Conservation (phyloP, 2,113 vertebrate genomes). For the Erythrocercus mccallii region DNA sequence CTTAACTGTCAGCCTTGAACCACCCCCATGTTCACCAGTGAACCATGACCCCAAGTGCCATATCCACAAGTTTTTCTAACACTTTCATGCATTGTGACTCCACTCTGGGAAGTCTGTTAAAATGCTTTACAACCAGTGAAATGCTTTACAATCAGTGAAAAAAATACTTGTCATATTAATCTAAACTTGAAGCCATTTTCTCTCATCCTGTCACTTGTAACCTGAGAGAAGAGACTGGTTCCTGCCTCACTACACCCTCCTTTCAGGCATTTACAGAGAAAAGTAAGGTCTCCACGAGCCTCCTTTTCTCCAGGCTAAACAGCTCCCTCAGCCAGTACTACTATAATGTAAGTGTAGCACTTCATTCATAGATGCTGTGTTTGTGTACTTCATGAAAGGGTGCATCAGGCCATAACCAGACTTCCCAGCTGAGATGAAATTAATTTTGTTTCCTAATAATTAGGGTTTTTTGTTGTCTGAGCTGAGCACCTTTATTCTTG, state of each 20-base stretch:
- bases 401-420: accelerated
- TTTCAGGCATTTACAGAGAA: not conserved
- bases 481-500: not conserved
- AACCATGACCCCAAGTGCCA: not conserved
- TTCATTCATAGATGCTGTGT: not conserved
- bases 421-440: not conserved
- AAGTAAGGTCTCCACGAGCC: accelerated
- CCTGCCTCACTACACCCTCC: not conserved
- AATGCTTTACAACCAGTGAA: not conserved
- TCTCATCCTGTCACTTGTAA: not conserved
- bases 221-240: not conserved
- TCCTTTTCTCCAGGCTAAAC: not conserved
- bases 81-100: not conserved
- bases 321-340: not conserved
- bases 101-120: not conserved
- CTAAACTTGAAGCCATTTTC: not conserved
- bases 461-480: accelerated
- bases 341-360: not conserved
- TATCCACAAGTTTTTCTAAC: not conserved
- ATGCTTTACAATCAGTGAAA: not conserved
- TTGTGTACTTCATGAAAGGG: not conserved
- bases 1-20: not conserved
- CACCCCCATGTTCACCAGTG: accelerated
- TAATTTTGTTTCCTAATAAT: not conserved
- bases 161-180: not conserved